Percentiles rank a stretch among this genome's conserved stretches.
These are phyloP conservation scores for Portunus trituberculatus DNA, from an alignment of 1,140 invertebrate species.

Conservation along the genomic window DNA sequence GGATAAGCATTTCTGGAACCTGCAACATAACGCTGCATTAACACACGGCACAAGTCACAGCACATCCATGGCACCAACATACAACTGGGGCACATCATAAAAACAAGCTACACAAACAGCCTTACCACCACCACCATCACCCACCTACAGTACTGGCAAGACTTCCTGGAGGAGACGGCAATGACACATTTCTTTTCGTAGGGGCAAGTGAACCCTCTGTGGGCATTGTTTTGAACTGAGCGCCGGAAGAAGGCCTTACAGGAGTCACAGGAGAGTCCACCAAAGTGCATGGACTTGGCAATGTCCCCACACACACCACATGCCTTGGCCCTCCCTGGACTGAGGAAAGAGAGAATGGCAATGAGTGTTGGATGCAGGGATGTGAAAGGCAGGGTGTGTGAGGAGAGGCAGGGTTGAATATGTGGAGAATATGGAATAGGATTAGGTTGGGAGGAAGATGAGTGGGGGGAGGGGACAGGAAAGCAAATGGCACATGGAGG, in stretches of 20 bases:
- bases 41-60: no score
- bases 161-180: constrained; percentile 79
- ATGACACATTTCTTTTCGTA: constrained; percentile 80
- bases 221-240: constrained; percentile 80
- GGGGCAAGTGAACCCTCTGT: constrained; percentile 79
- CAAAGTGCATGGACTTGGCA: constrained; percentile 79
- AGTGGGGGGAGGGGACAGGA: no score
- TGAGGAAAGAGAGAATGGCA: constrained; percentile 33
- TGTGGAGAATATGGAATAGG: no score
- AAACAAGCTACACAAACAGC: no score
- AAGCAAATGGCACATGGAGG: no score
- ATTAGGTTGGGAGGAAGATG: no score
- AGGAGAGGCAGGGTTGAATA: no score
- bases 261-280: constrained; percentile 79
- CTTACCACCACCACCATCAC: background rate
- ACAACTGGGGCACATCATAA: no score
- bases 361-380: background rate
- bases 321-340: constrained; percentile 78
- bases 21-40: constrained; percentile 53
- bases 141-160: constrained; percentile 79
- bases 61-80: no score
- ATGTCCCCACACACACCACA: constrained; percentile 78
- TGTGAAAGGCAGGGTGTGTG: background rate
- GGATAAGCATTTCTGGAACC: constrained; percentile 80
- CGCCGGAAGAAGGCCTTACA: constrained; percentile 80